These are phyloP conservation scores for Yponomeuta evonymella DNA, from an alignment of 2,888 invertebrate genomes.

Conservation along the genomic window DNA sequence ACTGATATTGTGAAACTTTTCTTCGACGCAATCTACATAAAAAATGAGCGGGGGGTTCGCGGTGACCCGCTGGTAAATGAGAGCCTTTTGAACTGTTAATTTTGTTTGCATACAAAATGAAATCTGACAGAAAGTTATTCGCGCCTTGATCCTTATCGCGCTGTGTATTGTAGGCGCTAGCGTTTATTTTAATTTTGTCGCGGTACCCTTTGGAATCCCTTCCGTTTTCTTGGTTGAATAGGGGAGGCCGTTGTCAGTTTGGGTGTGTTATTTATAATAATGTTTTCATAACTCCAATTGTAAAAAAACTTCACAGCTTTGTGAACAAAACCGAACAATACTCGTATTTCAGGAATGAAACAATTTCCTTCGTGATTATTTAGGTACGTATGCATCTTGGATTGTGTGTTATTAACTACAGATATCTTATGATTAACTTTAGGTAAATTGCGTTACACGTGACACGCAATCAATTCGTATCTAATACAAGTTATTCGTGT, in stretches of 20 bases:
- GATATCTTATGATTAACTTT: neutral
- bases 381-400: too few species aligned
- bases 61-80: conserved; percentile 71
- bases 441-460: neutral
- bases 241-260: neutral
- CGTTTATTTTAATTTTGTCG: conserved; percentile 8
- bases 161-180: conserved; percentile 5
- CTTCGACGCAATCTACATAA: conserved; percentile 72
- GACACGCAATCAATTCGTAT: neutral
- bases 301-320: neutral
- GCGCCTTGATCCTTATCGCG: conserved; percentile 40
- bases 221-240: neutral
- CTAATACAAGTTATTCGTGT: neutral
- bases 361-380: too few species aligned
- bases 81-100: conserved; percentile 72
- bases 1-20: conserved; percentile 73
- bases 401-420: too few species aligned
- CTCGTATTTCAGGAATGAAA: too few species aligned
- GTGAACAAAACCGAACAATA: neutral
- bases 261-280: neutral
- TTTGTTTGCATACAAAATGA: conserved; percentile 69
- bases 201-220: conserved; percentile 5
- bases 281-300: neutral
- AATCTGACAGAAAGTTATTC: conserved; percentile 65
- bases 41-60: conserved; percentile 67